Conservation (phyloP, 92 coral and sea anemone species). For the Zoanthus sociatus region DNA sequence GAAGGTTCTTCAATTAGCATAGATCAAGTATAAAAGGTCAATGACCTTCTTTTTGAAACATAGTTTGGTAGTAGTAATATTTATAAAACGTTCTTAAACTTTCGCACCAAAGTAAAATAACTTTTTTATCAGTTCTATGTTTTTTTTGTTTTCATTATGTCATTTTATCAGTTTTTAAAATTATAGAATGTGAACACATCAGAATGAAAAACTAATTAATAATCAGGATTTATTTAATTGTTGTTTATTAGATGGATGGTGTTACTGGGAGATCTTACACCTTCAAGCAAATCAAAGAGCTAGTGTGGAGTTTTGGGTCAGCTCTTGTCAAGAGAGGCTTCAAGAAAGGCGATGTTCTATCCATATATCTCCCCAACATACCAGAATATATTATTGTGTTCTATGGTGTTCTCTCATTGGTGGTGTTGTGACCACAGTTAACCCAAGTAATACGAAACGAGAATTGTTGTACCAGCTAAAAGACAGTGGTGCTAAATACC, state of each 20-base stretch:
- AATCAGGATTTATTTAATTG: too few species aligned
- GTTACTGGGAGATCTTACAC: conserved; percentile 79
- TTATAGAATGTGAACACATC: too few species aligned
- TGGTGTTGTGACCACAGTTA: conserved; percentile 72
- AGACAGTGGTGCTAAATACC: conserved; percentile 72
- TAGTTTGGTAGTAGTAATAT: too few species aligned
- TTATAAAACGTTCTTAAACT: too few species aligned
- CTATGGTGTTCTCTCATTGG: conserved; percentile 81
- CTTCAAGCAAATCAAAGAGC: conserved; percentile 63
- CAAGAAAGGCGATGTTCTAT: conserved; percentile 73
- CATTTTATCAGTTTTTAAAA: too few species aligned
- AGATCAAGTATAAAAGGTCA: too few species aligned
- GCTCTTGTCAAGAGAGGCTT: conserved; percentile 82
- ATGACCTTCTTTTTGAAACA: too few species aligned
- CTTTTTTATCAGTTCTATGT: too few species aligned
- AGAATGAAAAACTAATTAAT: too few species aligned
- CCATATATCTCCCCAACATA: conserved; percentile 74
- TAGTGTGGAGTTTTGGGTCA: conserved; percentile 75
- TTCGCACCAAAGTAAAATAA: too few species aligned
- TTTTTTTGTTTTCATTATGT: too few species aligned
- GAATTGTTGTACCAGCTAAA: conserved; percentile 78
- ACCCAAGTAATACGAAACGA: conserved; percentile 69
- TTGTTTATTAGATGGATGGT: conserved; percentile 60
- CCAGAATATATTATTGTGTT: conserved; percentile 78
- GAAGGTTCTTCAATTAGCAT: too few species aligned